Conservation (phyloP, 2,888 invertebrate genomes). For the Metopia argyrocephala region DNA sequence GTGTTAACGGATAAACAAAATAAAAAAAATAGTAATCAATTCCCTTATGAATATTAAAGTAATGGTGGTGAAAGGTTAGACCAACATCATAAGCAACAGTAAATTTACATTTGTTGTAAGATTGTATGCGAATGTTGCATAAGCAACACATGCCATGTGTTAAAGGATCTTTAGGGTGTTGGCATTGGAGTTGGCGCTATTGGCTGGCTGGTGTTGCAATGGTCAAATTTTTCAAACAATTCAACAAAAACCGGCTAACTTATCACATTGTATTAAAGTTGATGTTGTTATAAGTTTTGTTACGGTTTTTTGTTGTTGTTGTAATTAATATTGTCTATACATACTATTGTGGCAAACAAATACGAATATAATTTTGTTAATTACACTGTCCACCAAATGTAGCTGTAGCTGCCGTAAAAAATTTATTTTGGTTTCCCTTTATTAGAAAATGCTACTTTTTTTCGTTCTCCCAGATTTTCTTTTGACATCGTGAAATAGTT, state of each 20-base stretch:
- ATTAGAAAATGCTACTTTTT: no score
- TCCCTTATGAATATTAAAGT: conserved; percentile 4
- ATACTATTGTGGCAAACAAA: background rate
- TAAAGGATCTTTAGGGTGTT: background rate
- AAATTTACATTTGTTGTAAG: background rate
- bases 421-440: no score
- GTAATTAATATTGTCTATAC: background rate
- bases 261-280: background rate
- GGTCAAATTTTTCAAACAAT: conserved; percentile 29
- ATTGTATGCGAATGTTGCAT: no score
- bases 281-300: background rate
- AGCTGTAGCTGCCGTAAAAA: no score
- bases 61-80: conserved; percentile 25
- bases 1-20: background rate
- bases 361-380: no score
- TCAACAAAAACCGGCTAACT: conserved; percentile 7
- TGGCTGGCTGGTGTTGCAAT: background rate
- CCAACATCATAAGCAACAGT: background rate
- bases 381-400: no score
- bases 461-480: no score
- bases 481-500: no score
- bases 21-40: background rate
- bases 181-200: background rate
- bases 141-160: background rate
- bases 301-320: background rate